A percentile compares a stretch with the other conserved stretches of the same genome.
phyloP scores from a whole-genome alignment of 1,140 invertebrate genomes.

The Heliothis virescens region DNA sequence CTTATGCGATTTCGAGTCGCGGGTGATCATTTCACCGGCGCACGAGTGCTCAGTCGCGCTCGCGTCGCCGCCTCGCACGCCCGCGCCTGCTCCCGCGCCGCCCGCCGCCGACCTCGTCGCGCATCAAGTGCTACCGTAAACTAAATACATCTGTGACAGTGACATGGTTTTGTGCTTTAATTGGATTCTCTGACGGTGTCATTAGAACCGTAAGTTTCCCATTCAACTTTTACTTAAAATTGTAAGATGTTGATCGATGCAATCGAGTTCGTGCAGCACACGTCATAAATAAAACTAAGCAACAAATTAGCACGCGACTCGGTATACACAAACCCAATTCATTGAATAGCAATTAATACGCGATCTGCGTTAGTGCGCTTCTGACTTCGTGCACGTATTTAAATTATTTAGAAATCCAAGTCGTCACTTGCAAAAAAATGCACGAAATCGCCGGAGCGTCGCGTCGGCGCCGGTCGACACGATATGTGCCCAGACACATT shows the following conservation, averaged over 20 bases:
- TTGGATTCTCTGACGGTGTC: slow-evolving; percentile 76
- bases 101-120: slow-evolving; percentile 53
- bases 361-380: slow-evolving; percentile 66
- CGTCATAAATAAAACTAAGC: slow-evolving; percentile 51
- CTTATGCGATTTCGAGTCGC: slow-evolving; percentile 64
- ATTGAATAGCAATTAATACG: slow-evolving; percentile 70
- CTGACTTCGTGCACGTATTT: slow-evolving; percentile 77
- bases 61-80: slow-evolving; percentile 59
- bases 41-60: slow-evolving; percentile 64
- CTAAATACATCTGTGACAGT: slow-evolving; percentile 75
- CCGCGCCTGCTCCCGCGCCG: slow-evolving; percentile 54
- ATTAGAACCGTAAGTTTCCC: slow-evolving; percentile 75
- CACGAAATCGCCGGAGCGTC: slow-evolving; percentile 77
- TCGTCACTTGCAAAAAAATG: slow-evolving; percentile 79
- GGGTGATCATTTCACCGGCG: slow-evolving; percentile 63
- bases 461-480: slow-evolving; percentile 59
- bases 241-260: slow-evolving; percentile 37
- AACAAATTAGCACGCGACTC: slow-evolving; percentile 65
- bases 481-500: slow-evolving; percentile 37
- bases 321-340: slow-evolving; percentile 72
- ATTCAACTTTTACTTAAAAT: slow-evolving; percentile 44
- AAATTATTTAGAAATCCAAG: slow-evolving; percentile 85
- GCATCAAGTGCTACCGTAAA: slow-evolving; percentile 63
- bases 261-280: slow-evolving; percentile 33
- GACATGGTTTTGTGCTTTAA: slow-evolving; percentile 79